Percentiles rank a stretch among this genome's conserved stretches.
Evolutionary conservation across 2,888 invertebrate species (phyloP).

Genomic region (Teinopalpus imperialis): DNA sequence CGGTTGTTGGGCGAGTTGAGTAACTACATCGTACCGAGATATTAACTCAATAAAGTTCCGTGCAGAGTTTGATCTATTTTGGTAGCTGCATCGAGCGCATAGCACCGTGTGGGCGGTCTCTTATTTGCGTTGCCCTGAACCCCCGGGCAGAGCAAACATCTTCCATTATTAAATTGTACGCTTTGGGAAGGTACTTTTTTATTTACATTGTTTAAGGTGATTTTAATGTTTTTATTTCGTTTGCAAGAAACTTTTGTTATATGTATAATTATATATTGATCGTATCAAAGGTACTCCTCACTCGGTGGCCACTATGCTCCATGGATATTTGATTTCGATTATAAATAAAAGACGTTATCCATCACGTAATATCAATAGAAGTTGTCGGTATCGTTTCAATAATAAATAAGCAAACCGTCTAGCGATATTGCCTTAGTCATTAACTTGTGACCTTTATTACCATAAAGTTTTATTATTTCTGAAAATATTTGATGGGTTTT

Average conservation of each 20-base stretch:
- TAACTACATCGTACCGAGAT: background rate
- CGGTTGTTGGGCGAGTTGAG: background rate
- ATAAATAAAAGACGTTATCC: background rate
- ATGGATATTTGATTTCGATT: no score
- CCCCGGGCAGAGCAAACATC: background rate
- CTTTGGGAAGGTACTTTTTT: no score
- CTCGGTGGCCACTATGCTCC: no score
- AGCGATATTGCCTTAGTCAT: background rate
- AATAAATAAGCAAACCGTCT: background rate
- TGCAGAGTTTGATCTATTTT: slow-evolving; percentile 14
- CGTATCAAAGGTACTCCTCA: no score
- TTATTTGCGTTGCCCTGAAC: background rate
- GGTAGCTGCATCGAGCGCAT: slow-evolving; percentile 9
- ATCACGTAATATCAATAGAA: background rate
- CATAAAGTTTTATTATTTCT: no score
- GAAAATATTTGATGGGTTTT: no score
- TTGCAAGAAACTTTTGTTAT: no score
- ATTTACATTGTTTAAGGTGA: no score
- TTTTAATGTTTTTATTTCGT: no score
- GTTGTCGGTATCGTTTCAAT: background rate
- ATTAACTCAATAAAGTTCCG: background rate
- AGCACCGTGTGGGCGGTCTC: background rate
- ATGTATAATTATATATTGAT: no score
- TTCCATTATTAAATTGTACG: background rate
- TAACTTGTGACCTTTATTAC: background rate